Conservation (phyloP, 2,113 vertebrate genomes). For the Hemichromis elongatus region DNA sequence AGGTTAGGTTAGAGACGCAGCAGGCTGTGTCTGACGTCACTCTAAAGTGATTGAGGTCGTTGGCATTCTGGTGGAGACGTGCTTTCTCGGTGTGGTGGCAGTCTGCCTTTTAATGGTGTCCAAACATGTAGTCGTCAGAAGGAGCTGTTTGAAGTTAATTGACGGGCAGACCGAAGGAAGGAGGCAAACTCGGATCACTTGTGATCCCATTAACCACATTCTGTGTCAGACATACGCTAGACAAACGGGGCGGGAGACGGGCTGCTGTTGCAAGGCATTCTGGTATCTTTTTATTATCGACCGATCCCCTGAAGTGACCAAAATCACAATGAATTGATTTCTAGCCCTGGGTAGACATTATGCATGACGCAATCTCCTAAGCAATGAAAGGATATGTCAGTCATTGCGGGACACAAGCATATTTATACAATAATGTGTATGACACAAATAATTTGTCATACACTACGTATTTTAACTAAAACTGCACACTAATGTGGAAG, state of each 20-base stretch:
- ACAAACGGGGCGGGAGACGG: background rate
- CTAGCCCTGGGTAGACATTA: background rate
- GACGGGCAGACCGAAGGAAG: background rate
- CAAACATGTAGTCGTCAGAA: background rate
- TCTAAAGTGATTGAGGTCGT: background rate
- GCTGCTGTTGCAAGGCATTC: background rate
- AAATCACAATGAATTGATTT: background rate
- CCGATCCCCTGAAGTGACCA: background rate
- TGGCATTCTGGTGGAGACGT: background rate
- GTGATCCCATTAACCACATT: background rate
- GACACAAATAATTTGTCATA: fast-evolving
- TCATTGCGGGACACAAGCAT: background rate
- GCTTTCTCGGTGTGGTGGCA: background rate
- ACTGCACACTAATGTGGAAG: background rate
- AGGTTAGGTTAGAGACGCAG: background rate
- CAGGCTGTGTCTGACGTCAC: background rate
- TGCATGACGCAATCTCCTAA: background rate
- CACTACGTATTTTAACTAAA: fast-evolving
- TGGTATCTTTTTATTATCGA: background rate
- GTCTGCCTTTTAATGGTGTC: slow-evolving; percentile 10
- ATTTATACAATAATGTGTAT: background rate
- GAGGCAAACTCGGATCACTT: background rate
- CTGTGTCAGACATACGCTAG: background rate
- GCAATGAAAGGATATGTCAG: background rate
- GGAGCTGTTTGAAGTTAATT: background rate